Conservation (phyloP, 2,113 vertebrate genomes). For the Sander lucioperca region DNA sequence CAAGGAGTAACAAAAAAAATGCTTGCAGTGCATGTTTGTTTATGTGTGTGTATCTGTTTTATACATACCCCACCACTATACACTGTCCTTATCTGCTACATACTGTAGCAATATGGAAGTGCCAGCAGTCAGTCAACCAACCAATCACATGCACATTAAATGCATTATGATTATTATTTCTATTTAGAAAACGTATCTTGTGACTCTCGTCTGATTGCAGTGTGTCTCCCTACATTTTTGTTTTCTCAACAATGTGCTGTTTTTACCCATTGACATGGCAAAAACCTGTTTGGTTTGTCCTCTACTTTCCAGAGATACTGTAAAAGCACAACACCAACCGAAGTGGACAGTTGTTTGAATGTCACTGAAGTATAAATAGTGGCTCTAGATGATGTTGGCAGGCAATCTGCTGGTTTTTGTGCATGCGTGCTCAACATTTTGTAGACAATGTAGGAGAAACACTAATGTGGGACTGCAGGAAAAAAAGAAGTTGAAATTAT, state of each 20-base stretch:
- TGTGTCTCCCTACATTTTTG: neutral
- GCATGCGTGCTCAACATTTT: conserved; percentile 4
- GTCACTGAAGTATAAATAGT: conserved; percentile 59
- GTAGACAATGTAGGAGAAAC: neutral
- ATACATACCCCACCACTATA: neutral
- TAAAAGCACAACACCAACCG: conserved; percentile 37
- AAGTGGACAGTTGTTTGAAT: conserved; percentile 27
- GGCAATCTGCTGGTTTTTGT: neutral
- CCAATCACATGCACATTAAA: conserved; percentile 5
- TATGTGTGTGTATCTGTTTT: neutral
- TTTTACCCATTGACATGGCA: neutral
- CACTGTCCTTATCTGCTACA: conserved; percentile 27
- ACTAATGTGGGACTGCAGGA: neutral
- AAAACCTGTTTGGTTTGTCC: conserved; percentile 46
- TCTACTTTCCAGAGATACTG: conserved; percentile 7
- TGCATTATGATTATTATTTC: neutral
- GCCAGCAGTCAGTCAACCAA: neutral
- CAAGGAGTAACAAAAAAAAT: neutral
- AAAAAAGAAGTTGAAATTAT: neutral
- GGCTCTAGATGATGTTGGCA: neutral
- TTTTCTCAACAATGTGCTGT: conserved; percentile 28
- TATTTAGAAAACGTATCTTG: neutral
- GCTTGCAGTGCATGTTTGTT: neutral
- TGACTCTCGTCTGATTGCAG: neutral
- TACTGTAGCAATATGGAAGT: conserved; percentile 18